Base-by-base conservation (phyloP, 2,888 invertebrate species). In the Phanerotoma sp. region DNA sequence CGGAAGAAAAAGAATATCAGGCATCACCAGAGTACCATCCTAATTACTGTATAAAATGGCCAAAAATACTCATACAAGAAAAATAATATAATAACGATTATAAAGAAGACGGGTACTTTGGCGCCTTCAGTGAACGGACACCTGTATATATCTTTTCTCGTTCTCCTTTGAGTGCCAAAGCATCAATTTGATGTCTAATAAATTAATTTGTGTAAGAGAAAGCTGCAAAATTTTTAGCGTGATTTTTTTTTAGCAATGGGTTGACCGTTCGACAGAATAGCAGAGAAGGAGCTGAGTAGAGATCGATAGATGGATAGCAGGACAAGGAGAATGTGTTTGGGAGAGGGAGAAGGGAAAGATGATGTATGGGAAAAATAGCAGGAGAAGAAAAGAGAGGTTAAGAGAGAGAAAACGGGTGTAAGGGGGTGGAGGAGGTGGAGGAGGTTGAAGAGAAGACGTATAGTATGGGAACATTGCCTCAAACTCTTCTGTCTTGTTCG, bases 351-450 rank as follows among this genome's bases (percentile, higher is more conserved):
- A 56, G 40, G 51, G 45, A 49, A 25, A 41, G 41, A 54, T 60
- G 60, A 62, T 58, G 47, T 47, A 57, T 55, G 50, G 56, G 53
- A 51, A 51, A 57, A 59, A 60, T 60, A 61, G 56, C 49, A 45
- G 44, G 58, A 51, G 56, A 56, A 9, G 37, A 40, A 28, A 41
- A 42, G 41, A 32, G 47, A 44, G 32, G 16, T 48, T 28, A 48
- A 53, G 48, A 50, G 52, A 57, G 50, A 41, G 47, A 42, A 41
- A 42, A 47, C 32, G 47, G 45, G 30, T 20, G 51, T 22, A 47
- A 52, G 47, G 51, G 54, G 54, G 49, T 52, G 52, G 51, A 47
- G 49, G 51, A 54, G 49, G 33, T 21, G 33, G 15, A 32, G 51
- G 41, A 51, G 48, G 47, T 41, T 38, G 55, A 21, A 45, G 11